A percentile compares a stretch with the other conserved stretches of the same genome.
These are phyloP conservation scores for Notodonta ziczac DNA, from an alignment of 2,888 invertebrate genomes.

Conservation along the genomic window DNA sequence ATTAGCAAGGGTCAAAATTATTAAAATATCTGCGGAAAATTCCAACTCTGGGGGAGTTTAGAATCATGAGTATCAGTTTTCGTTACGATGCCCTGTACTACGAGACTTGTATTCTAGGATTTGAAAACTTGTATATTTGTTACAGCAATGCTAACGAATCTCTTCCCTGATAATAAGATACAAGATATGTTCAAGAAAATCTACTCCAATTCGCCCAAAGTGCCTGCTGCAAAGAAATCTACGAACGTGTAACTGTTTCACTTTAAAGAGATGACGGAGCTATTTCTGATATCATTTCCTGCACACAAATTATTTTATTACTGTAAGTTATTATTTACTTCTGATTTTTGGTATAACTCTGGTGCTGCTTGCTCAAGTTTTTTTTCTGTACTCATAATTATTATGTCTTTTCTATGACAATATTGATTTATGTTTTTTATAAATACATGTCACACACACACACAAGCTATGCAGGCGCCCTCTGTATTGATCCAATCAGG, in stretches of 20 bases:
- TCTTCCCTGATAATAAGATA: constrained; percentile 92
- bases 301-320: background rate
- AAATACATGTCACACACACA: too few species aligned
- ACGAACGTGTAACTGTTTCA: constrained; percentile 49
- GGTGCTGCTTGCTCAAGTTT: constrained; percentile 8
- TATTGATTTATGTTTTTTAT: background rate
- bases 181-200: constrained; percentile 88
- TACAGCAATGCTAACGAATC: constrained; percentile 85
- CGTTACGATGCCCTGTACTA: too few species aligned
- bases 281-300: background rate
- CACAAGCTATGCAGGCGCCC: background rate
- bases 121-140: constrained; percentile 14
- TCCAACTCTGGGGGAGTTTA: too few species aligned
- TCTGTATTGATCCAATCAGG: background rate
- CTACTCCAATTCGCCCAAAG: constrained; percentile 87
- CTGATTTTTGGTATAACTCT: background rate
- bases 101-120: too few species aligned
- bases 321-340: background rate
- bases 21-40: too few species aligned
- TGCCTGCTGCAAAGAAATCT: constrained; percentile 64
- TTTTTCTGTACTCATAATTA: constrained; percentile 6
- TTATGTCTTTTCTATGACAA: constrained; percentile 3
- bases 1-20: too few species aligned
- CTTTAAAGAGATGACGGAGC: background rate
- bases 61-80: too few species aligned